Percentiles rank a stretch among this genome's conserved stretches.
Conservation (phyloP, 1,140 invertebrate genomes). For the Teleogryllus occipitalis region DNA sequence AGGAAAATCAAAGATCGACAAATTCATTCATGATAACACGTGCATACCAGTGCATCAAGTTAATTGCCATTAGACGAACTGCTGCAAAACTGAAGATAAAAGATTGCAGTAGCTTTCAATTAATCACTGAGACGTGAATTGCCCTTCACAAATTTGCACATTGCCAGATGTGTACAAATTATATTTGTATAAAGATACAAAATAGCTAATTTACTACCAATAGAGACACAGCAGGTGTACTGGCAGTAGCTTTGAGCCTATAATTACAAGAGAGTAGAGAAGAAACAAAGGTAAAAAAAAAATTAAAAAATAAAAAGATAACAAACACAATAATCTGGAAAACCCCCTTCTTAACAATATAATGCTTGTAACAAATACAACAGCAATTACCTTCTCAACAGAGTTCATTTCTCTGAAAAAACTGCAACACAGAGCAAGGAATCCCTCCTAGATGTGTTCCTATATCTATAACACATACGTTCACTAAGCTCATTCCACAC, state of each 20-base stretch:
- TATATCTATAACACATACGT: not conserved
- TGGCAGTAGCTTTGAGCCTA: not conserved
- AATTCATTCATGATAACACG: too few species aligned
- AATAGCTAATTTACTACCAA: slow-evolving; percentile 1
- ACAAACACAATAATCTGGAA: slow-evolving; percentile 1
- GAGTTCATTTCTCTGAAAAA: not conserved
- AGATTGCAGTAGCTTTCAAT: too few species aligned
- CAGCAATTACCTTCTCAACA: not conserved
- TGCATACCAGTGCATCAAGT: too few species aligned
- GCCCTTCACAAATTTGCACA: not conserved
- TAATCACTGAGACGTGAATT: not conserved
- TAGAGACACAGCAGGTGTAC: not conserved
- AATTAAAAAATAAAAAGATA: not conserved
- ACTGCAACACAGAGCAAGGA: not conserved
- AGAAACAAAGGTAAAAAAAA: not conserved
- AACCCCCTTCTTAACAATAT: not conserved
- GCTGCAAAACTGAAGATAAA: too few species aligned
- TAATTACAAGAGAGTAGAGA: not conserved
- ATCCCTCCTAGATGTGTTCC: not conserved
- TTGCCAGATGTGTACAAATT: not conserved
- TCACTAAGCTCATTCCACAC: not conserved
- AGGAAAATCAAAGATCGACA: too few species aligned
- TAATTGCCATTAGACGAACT: too few species aligned
- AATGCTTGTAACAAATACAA: slow-evolving; percentile 2
- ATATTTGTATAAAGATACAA: slow-evolving; percentile 6